Evolutionary conservation across 2,888 invertebrate species (phyloP), one percentile per base, ranked within the genome.

Genomic region (Cephus rjabovi): DNA sequence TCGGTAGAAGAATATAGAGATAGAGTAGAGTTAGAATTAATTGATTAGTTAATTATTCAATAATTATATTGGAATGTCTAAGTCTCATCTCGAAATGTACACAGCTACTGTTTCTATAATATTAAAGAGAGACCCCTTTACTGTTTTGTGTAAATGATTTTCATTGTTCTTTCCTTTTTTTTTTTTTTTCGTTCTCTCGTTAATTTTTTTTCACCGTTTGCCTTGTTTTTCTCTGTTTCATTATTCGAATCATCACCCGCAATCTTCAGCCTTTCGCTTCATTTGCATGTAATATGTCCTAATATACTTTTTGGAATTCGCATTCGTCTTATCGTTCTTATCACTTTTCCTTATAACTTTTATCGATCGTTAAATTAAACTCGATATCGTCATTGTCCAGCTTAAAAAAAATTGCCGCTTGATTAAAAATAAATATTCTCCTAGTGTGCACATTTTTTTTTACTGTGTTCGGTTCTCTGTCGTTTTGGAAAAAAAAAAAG

Each of bases 1-100:
- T 91, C 86, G 89, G 90, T 91, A 90, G 90, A 91, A 91, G 90
- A 90, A 91, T 89, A 89, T 90, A 91, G 90, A 90, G 90, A 90
- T 91, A 90, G 89, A 89, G 86, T 88, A 90, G 90, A 90, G 91
- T 89, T 90, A 90, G 88, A 89, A 88, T 90, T 86, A 90, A 89
- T 90, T 87, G 83, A 85, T 86, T 81, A 83, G 78, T 78, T 74
- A 81, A 79, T 79, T 83, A 81, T 81, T 83, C 76, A 83, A 83
- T 82, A 86, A 83, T 86, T 83, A 81, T 84, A 83, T 79, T 85
- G 86, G 86, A 87, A 85, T 86, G 85, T 82, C 80, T 82, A 86
- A 86, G 85, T 87, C 80, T 81, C 82, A 83, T 79, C 81, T 85
- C 82, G 82, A 86, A 79, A 85, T 85, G 69, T 78, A 82, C 75